Evolutionary conservation across 2,797 vertebrate genomes (phyloP), one percentile per base, ranked within the genome.

Genomic region (Sphenopsis melanotis): DNA sequence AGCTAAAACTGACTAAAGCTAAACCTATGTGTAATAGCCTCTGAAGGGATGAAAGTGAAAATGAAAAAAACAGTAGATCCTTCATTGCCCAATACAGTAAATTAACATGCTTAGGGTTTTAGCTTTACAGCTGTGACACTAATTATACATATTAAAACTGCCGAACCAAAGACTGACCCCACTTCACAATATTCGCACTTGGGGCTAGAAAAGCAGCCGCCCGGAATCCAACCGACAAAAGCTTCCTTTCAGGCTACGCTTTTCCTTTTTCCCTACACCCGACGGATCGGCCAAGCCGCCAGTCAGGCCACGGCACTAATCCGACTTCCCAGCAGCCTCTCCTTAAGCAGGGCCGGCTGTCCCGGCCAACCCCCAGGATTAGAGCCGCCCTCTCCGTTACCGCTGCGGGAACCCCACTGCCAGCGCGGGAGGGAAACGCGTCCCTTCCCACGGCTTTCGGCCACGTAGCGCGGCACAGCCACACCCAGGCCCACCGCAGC

Each of bases 261-360:
- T 90, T 72, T 74, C 17, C 30, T 59, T 70, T 47, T 70, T 29
- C 32, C 47, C 26, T 39, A 42, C 15, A 11, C 0, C 5, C 34
- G 11, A 9, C 11, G 2, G 49, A 81, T 18, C 1, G 4, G 34
- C 34, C 41, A 59, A 76, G 36, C n/a, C 13, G 26, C 57, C 41
- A 60, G 69, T 42, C 68, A 74, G 47, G 32, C 84, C 74, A 79
- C 9, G 4, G 39, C 83, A 30, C 5, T 65, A 90, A 87, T 74
- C 79, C 82, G 18, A 72, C 56, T 90, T 90, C 57, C 83, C 89
- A 36, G 59, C 46, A 74, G 59, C 63, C 76, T 37, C 60, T 87
- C 68, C 47, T 57, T 9, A 49, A 79, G 50, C 63, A 42, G 26
- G 24, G 19, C 69, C 46, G 9, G 7, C 76, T 44, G 66, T 6